Percentiles rank a stretch among this genome's conserved stretches.
Conservation (phyloP, 2,113 vertebrate species). For the Caranx ignobilis region DNA sequence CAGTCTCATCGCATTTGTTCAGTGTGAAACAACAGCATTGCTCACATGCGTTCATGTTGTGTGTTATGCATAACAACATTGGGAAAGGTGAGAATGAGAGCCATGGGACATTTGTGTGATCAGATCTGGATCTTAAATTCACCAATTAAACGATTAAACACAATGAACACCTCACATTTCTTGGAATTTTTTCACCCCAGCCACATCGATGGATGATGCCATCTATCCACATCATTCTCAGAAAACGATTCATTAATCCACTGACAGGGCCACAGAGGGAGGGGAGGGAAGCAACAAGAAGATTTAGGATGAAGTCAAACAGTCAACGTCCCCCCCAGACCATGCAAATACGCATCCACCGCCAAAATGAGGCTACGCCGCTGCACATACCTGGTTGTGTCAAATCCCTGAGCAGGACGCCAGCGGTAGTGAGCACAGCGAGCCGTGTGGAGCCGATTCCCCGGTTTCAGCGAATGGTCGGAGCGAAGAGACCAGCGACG, state of each 20-base stretch:
- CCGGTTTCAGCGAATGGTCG: slow-evolving; percentile 70
- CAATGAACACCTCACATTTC: background rate
- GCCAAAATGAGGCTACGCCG: slow-evolving; percentile 27
- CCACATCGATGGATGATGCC: slow-evolving; percentile 52
- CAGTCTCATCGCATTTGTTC: slow-evolving; percentile 54
- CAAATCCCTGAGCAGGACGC: slow-evolving; percentile 54
- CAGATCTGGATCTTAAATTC: slow-evolving; percentile 8
- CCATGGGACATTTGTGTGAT: slow-evolving; percentile 41
- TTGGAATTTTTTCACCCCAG: slow-evolving; percentile 27
- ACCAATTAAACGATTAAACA: background rate
- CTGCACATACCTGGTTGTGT: slow-evolving; percentile 76
- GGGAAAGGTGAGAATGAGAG: slow-evolving; percentile 49
- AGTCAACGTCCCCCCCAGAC: slow-evolving; percentile 48
- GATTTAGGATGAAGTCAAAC: slow-evolving; percentile 62
- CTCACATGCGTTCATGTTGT: slow-evolving; percentile 68
- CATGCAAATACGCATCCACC: slow-evolving; percentile 67
- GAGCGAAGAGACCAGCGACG: slow-evolving; percentile 52
- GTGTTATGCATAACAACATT: slow-evolving; percentile 55
- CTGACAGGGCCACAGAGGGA: slow-evolving; percentile 74
- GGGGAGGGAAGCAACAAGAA: slow-evolving; percentile 76
- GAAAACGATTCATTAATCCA: slow-evolving; percentile 69
- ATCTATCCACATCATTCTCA: slow-evolving; percentile 62
- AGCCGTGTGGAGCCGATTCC: slow-evolving; percentile 67
- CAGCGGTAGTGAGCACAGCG: slow-evolving; percentile 49
- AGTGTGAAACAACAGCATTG: slow-evolving; percentile 69